Evolutionary conservation across 2,888 invertebrate genomes (phyloP).

Genomic region (Lepidochrysops patricia): DNA sequence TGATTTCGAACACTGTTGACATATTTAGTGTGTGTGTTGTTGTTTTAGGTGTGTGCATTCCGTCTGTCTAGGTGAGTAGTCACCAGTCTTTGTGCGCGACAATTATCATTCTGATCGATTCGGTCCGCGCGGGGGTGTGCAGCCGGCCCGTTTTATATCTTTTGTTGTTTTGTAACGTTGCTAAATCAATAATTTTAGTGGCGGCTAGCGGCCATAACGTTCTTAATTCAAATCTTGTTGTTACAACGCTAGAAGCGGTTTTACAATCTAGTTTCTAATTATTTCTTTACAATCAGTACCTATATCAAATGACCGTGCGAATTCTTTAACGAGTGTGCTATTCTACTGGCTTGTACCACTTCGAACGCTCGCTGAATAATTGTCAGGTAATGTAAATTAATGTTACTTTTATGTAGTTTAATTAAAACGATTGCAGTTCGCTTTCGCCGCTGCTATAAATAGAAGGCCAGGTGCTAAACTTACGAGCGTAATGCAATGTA

Average conservation of each 20-base stretch:
- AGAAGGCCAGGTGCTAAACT: constrained; percentile 42
- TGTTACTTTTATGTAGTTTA: constrained; percentile 18
- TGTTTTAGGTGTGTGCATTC: constrained; percentile 63
- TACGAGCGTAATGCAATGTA: constrained; percentile 34
- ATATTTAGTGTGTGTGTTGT: constrained; percentile 55
- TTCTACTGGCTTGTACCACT: neutral
- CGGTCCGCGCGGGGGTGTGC: constrained; percentile 65
- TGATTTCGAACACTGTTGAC: constrained; percentile 45
- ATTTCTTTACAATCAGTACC: constrained; percentile 7
- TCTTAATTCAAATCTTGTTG: constrained; percentile 33
- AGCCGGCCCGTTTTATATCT: constrained; percentile 67
- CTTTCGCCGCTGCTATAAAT: constrained; percentile 36
- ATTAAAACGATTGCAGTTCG: constrained; percentile 21
- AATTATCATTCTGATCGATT: constrained; percentile 73
- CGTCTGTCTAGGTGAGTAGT: constrained; percentile 66
- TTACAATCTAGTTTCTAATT: constrained; percentile 24
- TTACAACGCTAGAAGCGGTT: constrained; percentile 27
- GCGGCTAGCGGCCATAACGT: constrained; percentile 40
- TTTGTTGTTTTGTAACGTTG: constrained; percentile 71
- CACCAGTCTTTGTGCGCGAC: constrained; percentile 70
- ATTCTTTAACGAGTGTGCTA: constrained; percentile 16
- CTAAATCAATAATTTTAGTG: constrained; percentile 72
- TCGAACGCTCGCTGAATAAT: constrained; percentile 18
- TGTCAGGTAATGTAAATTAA: constrained; percentile 27
- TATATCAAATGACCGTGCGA: constrained; percentile 10